These are phyloP conservation scores for Pyrrhosoma nymphula DNA, from an alignment of 2,888 invertebrate species.

Conservation along the genomic window DNA sequence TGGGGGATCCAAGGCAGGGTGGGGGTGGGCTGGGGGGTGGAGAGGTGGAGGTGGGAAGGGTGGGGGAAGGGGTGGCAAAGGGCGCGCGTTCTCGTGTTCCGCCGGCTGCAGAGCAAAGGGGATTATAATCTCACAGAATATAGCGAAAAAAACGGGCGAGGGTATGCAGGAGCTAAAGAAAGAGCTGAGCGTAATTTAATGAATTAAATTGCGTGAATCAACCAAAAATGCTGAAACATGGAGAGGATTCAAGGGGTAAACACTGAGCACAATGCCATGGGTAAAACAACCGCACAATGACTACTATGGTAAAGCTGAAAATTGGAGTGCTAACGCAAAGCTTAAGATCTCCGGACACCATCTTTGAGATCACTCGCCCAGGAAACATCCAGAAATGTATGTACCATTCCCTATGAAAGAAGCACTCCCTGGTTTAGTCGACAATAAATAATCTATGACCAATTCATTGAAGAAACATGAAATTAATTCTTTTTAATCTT, in stretches of 20 bases:
- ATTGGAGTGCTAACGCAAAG: background rate
- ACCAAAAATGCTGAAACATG: background rate
- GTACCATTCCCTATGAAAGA: background rate
- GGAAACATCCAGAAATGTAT: background rate
- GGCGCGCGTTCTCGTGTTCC: background rate
- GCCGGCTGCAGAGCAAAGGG: background rate
- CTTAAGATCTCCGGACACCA: background rate
- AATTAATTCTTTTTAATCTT: too few species aligned
- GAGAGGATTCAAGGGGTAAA: background rate
- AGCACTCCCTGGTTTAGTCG: too few species aligned
- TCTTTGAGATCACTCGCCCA: background rate
- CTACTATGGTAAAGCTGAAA: background rate
- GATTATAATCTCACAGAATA: conserved; percentile 7
- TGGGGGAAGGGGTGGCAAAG: background rate
- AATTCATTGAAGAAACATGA: too few species aligned
- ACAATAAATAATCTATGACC: too few species aligned
- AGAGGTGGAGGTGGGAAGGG: too few species aligned
- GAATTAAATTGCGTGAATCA: background rate
- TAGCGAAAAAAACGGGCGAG: background rate
- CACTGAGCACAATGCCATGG: background rate
- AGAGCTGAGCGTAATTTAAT: background rate
- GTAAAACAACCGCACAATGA: background rate
- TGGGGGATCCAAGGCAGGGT: too few species aligned
- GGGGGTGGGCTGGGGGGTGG: too few species aligned
- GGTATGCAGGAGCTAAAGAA: background rate